Evolutionary conservation across 2,113 vertebrate genomes (phyloP), one percentile per base, ranked within the genome.

Genomic region (Etheostoma cragini): DNA sequence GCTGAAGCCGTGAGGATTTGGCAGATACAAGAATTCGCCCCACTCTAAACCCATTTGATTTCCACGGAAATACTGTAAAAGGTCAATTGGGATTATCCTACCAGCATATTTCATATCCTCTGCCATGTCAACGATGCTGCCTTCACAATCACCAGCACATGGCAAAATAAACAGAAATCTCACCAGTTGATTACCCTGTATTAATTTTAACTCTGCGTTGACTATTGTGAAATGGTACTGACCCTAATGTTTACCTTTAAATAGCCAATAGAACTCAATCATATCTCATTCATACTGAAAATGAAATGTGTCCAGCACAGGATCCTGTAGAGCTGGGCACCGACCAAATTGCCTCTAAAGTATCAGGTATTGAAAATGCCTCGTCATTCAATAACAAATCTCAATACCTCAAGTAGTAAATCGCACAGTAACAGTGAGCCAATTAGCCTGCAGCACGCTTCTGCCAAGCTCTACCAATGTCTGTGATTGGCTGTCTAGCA

Each of bases 41-140:
- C 26, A 1, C 50, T 78, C 65, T 77, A 76, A 85, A 80, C 6
- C 54, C 60, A 14, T 83, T 72, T 84, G 66, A 88, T 77, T 85
- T 80, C 22, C 17, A 73, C 74, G 61, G 10, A 60, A 82, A 82
- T 74, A 58, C 78, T 84, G 63, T 74, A 75, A 85, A 81, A 79
- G 70, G 81, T 83, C 82, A 87, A 49, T 46, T 62, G 74, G 71
- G 84, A 83, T 80, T 77, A 76, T 22, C 50, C 33, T 11, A 52
- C 5, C 8, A 46, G 80, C 42, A 33, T 45, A 67, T 60, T 71
- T 82, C 45, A 69, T 60, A n/a, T 62, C 4, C 2, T 45, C 38
- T 24, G 42, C 57, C 6, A 1, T 73, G 53, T 70, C 72, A 58
- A 2, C 3, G 35, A 22, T 35, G 47, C 22, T n/a, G 50, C 38